phyloP scores from a whole-genome alignment of 2,113 vertebrate species.

The Channa maculata region DNA sequence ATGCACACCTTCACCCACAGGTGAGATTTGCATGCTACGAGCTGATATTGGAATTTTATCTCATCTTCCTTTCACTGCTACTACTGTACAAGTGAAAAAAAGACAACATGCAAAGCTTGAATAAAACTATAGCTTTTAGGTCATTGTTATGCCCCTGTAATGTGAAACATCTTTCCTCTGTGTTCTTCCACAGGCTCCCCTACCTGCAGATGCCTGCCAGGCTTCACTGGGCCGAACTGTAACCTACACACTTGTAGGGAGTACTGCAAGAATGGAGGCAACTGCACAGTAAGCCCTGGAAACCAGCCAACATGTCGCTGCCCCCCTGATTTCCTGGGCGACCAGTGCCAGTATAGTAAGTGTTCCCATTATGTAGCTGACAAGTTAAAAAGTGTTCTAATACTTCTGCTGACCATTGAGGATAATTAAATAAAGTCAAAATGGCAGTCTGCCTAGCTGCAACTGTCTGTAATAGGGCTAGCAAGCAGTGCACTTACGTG shows the following conservation, averaged over 20 bases:
- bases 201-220: constrained; percentile 92
- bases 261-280: constrained; percentile 92
- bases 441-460: too few species aligned
- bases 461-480: too few species aligned
- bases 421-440: background rate
- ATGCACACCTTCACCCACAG: constrained; percentile 92
- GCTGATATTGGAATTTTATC: background rate
- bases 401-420: background rate
- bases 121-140: too few species aligned
- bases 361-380: constrained; percentile 33
- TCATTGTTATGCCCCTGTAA: too few species aligned
- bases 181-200: constrained; percentile 87
- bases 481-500: too few species aligned
- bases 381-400: background rate
- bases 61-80: background rate
- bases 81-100: too few species aligned
- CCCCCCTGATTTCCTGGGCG: constrained; percentile 86
- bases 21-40: constrained; percentile 68
- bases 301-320: constrained; percentile 96
- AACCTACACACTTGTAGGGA: constrained; percentile 89
- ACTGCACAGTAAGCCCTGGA: constrained; percentile 91
- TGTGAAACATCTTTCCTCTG: background rate
- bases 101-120: too few species aligned
- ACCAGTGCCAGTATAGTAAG: constrained; percentile 97
- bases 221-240: constrained; percentile 93